Conservation (phyloP, 2,113 vertebrate genomes). For the Nematolebias whitei region DNA sequence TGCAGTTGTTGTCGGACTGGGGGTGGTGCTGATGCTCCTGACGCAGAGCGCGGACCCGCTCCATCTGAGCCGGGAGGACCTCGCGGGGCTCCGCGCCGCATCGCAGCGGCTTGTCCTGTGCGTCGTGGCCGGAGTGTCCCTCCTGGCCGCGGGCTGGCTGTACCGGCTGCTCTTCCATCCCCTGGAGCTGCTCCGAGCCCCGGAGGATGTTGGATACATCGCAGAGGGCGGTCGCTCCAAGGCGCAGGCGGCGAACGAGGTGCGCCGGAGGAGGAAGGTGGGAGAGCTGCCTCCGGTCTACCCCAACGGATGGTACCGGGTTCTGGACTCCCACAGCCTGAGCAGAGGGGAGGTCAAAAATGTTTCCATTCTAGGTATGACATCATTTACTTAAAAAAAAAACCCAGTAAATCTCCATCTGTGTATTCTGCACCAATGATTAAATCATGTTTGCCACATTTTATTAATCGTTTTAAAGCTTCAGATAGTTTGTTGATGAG, state of each 20-base stretch:
- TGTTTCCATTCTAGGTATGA: conserved; percentile 78
- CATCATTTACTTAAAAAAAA: no score
- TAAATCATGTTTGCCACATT: no score
- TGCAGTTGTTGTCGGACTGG: conserved; percentile 46
- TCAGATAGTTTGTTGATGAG: no score
- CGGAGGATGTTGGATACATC: conserved; percentile 82
- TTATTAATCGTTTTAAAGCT: no score
- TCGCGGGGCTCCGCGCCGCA: conserved; percentile 39
- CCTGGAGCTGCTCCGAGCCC: conserved; percentile 69
- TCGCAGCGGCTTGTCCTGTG: conserved; percentile 39
- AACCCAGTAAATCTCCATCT: no score
- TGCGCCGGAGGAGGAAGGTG: conserved; percentile 76
- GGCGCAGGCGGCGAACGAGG: conserved; percentile 75
- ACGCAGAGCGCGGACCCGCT: conserved; percentile 44
- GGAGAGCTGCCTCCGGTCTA: conserved; percentile 82
- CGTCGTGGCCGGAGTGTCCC: conserved; percentile 37
- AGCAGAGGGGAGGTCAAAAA: conserved; percentile 71
- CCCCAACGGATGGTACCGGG: conserved; percentile 86
- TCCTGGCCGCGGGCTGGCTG: conserved; percentile 60
- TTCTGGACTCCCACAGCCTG: conserved; percentile 81
- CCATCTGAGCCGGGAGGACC: conserved; percentile 46
- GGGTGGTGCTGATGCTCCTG: conserved; percentile 42
- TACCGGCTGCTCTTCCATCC: conserved; percentile 75
- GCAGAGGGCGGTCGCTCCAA: conserved; percentile 71
- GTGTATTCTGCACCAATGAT: no score